Evolutionary conservation across 2,113 vertebrate genomes (phyloP), one percentile per base, ranked within the genome.

Genomic region (Carassius gibelio): DNA sequence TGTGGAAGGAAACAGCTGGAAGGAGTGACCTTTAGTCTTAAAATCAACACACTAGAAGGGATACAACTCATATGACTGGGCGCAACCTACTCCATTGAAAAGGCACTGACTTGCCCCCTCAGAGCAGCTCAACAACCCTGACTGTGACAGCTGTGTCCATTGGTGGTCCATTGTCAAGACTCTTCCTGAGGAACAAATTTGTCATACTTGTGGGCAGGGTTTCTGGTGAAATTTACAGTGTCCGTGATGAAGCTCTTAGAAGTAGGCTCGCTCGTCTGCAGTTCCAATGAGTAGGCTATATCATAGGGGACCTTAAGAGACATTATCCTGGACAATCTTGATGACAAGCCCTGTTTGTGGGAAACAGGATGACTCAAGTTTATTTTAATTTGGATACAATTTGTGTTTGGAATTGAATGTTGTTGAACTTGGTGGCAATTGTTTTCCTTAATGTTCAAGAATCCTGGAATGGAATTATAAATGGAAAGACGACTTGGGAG

Each of bases 1-100:
- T 69, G 80, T 52, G 23, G 26, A 82, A 82, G 64, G 80, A 82
- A 82, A 69, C 80, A 82, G 80, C 80, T 69, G 80, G 80, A 50
- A 82, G 23, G 23, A 9, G 64, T 69, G 45, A 82, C 64, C 80
- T 69, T 69, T 69, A 52, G 23, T 69, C 80, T 36, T 55, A 66
- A 30, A n/a, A 52, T 81, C 61, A 81, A 66, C 76, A 61, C 30
- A 42, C 38, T 23, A 45, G 38, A 38, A 26, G 38, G 62, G 15
- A 82, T 50, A 69, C 80, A 1, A 48, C 61, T 64, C 21, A 4
- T 64, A 48, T 66, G 62, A 69, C 8, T 50, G 50, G 57, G 26
- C 8, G 2, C 50, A 77, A 57, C 4, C 74, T 36, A 34, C 75
- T 36, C 26, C 50, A 57, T 30, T 57, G 17, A 77, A 77, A 77